Conservation (phyloP, 2,888 invertebrate species). For the Sicus ferrugineus region DNA sequence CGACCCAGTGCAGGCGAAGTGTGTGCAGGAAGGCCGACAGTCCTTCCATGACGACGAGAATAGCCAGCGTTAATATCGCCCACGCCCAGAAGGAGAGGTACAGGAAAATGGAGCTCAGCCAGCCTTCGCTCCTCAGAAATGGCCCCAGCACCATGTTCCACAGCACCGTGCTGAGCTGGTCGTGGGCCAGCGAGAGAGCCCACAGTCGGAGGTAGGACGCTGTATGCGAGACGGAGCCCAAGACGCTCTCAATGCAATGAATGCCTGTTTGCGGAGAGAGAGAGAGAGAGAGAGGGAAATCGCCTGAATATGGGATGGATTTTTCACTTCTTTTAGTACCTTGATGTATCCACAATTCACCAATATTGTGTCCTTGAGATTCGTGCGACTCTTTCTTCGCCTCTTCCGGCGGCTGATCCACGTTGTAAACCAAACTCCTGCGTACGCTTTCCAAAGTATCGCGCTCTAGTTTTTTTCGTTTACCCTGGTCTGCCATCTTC, state of each 20-base stretch:
- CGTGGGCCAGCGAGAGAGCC: conserved; percentile 97
- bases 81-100: conserved; percentile 88
- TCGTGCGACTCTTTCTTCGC: too few species aligned
- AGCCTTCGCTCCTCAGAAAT: conserved; percentile 72
- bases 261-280: conserved; percentile 59
- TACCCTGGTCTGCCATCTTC: conserved; percentile 35
- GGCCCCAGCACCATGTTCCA: conserved; percentile 88
- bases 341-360: conserved; percentile 58
- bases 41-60: conserved; percentile 98
- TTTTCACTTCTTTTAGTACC: too few species aligned
- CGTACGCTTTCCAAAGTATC: conserved; percentile 45
- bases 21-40: conserved; percentile 99
- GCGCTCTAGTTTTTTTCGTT: conserved; percentile 29
- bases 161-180: conserved; percentile 87
- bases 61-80: conserved; percentile 89
- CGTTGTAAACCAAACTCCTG: conserved; percentile 43
- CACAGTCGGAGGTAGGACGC: conserved; percentile 98
- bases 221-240: conserved; percentile 96
- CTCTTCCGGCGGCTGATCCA: conserved; percentile 37
- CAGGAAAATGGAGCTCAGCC: conserved; percentile 71
- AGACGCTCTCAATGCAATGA: conserved; percentile 69
- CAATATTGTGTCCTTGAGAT: too few species aligned
- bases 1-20: conserved; percentile 96
- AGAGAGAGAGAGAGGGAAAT: neutral
- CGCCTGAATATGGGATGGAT: neutral